phyloP scores from a whole-genome alignment of 2,113 vertebrate species.

The Dolichotis patagonum region DNA sequence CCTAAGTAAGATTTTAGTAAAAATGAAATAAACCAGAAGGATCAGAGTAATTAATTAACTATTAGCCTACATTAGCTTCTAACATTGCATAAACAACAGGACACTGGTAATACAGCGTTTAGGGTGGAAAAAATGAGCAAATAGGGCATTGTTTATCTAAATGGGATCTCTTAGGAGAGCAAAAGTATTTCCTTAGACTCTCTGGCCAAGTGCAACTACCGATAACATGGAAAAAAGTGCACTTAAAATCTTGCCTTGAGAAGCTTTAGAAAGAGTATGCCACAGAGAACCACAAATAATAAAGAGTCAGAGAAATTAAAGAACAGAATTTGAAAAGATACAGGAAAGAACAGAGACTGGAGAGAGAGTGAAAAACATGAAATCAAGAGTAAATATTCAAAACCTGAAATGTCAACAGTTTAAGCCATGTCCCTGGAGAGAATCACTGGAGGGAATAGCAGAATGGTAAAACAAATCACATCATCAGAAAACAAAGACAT shows the following conservation, averaged over 20 bases:
- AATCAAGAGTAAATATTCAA: constrained; percentile 21
- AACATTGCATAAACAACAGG: constrained; percentile 10
- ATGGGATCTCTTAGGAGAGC: not conserved
- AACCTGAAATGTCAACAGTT: constrained; percentile 29
- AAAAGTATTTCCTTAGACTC: not conserved
- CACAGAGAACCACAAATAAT: constrained; percentile 5
- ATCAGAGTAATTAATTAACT: constrained; percentile 25
- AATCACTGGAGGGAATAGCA: constrained; percentile 1
- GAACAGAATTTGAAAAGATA: not conserved
- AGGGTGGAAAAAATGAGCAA: not conserved
- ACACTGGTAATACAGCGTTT: not conserved
- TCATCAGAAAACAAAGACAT: not conserved
- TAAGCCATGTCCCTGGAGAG: not conserved
- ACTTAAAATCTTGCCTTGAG: not conserved
- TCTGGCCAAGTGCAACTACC: not conserved
- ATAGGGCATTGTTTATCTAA: not conserved
- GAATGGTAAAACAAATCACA: not conserved
- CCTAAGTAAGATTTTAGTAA: constrained; percentile 23
- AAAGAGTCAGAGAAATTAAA: not conserved
- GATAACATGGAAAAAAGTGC: not conserved
- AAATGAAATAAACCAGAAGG: not conserved
- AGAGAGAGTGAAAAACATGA: constrained; percentile 15
- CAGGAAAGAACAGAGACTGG: constrained; percentile 11
- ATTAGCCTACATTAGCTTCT: not conserved
- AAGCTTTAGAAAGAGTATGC: not conserved